Evolutionary conservation across 2,888 invertebrate species (phyloP), one percentile per base, ranked within the genome.

Genomic region (Enoplolaimus lenunculus): DNA sequence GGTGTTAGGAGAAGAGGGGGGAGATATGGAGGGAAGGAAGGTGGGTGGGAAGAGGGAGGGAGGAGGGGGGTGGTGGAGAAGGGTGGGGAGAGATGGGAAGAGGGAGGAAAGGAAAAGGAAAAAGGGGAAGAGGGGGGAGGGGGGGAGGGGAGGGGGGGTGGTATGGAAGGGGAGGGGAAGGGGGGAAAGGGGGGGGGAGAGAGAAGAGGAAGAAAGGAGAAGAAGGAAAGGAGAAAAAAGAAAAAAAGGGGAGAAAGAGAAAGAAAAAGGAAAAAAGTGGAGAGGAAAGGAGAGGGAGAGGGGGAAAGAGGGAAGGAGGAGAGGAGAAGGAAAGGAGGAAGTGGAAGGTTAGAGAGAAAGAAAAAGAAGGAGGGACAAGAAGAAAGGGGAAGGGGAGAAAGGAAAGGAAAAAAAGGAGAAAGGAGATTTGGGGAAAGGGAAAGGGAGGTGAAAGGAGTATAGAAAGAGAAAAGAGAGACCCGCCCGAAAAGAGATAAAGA

Each of bases 231-330:
- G 31, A n/a, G 28, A 16, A 16, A 28, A 16, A 30, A 26, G n/a
- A 30, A 26, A 13, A 62, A 26, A 30, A 30, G n/a, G 64, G n/a
- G 3, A 30, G 21, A 1, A 13, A 60, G 29, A 31, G 60, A 64
- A 21, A n/a, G n/a, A 29, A 7, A 1, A 29, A 57, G 29, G 34
- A 60, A 68, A 13, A 35, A 34, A 31, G 62, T 13, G 28, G 26
- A 31, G 57, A 67, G 35, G 71, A 66, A 60, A 65, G 69, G 34
- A 59, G 57, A 64, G 59, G n/a, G 60, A 68, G 31, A 30, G 45
- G 34, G 64, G 60, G 60, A 35, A 68, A 30, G 45, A 1, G 59
- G 70, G 34, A 68, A n/a, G 64, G 59, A 28, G 69, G 26, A 35
- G 26, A 68, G 33, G 33, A 31, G 35, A 34, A 72, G 34, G 57